Percentiles rank a stretch among this genome's conserved stretches.
These are phyloP conservation scores for Centrocercus urophasianus DNA, from an alignment of 2,113 vertebrate genomes.

Conservation along the genomic window DNA sequence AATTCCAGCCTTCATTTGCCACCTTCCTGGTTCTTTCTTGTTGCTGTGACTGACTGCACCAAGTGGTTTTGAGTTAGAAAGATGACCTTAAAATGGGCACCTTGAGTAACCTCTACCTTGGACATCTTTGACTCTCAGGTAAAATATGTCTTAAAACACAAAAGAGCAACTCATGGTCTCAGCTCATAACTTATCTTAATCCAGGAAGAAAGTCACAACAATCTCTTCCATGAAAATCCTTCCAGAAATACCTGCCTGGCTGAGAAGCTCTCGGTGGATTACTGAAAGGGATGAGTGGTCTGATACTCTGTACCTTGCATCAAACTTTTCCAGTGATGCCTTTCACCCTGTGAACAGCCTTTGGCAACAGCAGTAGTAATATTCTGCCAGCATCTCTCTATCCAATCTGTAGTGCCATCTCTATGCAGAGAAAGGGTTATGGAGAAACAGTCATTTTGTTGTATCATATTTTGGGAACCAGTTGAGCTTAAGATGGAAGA, in stretches of 20 bases:
- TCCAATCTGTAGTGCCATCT: background rate
- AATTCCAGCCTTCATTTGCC: constrained; percentile 54
- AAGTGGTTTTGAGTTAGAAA: constrained; percentile 74
- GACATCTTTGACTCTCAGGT: background rate
- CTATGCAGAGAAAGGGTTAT: background rate
- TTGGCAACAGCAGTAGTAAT: background rate
- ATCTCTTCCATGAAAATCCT: background rate
- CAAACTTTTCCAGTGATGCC: background rate
- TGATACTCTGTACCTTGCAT: background rate
- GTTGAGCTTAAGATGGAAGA: constrained; percentile 23
- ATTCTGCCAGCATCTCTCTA: background rate
- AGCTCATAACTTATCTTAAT: background rate
- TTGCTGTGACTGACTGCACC: constrained; percentile 61
- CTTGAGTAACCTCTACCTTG: constrained; percentile 50
- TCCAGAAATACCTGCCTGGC: background rate
- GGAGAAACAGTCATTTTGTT: constrained; percentile 33
- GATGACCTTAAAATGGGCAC: constrained; percentile 67
- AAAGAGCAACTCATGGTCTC: background rate
- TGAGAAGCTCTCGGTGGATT: background rate
- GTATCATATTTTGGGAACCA: constrained; percentile 34
- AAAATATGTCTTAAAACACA: background rate
- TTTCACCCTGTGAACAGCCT: background rate
- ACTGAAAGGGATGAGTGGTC: background rate
- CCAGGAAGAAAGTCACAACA: background rate
- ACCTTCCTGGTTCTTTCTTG: constrained; percentile 15